A percentile compares a stretch with the other conserved stretches of the same genome.
phyloP scores from a whole-genome alignment of 2,888 invertebrate genomes.

The Netelia virgata region DNA sequence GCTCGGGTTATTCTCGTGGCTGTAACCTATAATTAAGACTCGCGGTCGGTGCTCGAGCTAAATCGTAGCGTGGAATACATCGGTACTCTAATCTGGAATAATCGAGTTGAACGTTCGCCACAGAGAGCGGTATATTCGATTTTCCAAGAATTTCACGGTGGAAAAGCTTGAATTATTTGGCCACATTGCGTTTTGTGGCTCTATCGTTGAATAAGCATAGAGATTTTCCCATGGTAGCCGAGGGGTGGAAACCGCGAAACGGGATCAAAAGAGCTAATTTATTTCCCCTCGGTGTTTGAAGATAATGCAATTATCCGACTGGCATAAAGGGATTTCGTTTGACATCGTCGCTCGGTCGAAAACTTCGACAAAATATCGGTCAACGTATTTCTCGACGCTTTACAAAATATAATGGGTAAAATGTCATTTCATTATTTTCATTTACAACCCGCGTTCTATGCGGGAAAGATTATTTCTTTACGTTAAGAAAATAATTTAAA shows the following conservation, averaged over 20 bases:
- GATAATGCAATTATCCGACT: conserved; percentile 29
- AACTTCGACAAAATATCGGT: not conserved
- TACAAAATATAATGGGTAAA: no score
- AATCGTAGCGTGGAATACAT: not conserved
- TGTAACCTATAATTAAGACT: conserved; percentile 8
- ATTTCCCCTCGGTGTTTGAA: not conserved
- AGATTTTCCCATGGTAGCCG: not conserved
- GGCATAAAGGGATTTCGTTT: not conserved
- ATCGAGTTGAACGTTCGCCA: not conserved
- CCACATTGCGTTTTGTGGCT: conserved; percentile 21
- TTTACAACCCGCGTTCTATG: no score
- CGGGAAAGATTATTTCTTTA: no score
- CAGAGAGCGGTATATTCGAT: not conserved
- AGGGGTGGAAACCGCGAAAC: not conserved
- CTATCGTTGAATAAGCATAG: not conserved
- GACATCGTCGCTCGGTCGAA: not conserved
- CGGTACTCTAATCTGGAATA: not conserved
- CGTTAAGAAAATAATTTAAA: no score
- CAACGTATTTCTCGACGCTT: no score
- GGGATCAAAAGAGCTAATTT: conserved; percentile 18
- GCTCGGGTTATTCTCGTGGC: not conserved
- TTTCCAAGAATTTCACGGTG: not conserved
- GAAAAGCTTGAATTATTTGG: not conserved
- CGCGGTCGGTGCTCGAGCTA: not conserved
- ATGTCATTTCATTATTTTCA: no score